phyloP scores from a whole-genome alignment of 2,113 vertebrate species.

The Dasyurus viverrinus region DNA sequence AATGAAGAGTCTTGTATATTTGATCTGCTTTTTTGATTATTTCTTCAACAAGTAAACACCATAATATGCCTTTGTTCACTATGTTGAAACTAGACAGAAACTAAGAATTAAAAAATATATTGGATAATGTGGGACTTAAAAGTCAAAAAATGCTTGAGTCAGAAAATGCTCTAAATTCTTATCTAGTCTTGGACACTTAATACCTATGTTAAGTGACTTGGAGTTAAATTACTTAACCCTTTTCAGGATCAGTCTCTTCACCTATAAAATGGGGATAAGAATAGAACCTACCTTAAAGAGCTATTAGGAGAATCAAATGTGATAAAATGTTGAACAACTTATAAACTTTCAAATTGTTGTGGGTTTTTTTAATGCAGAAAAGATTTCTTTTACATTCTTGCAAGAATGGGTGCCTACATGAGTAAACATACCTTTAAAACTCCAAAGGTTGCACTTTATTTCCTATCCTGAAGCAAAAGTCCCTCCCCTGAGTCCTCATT shows the following conservation, averaged over 20 bases:
- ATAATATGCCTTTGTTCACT: not conserved
- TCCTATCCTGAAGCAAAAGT: too few species aligned
- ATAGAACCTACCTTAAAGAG: not conserved
- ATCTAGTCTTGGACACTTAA: not conserved
- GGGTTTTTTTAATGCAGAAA: too few species aligned
- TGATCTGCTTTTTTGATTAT: conserved; percentile 37
- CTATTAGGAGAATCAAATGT: not conserved
- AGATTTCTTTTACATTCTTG: too few species aligned
- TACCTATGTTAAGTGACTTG: not conserved
- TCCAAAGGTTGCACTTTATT: too few species aligned
- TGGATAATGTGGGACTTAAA: too few species aligned
- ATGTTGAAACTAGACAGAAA: too few species aligned
- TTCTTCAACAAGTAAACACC: conserved; percentile 56
- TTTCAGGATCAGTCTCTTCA: not conserved
- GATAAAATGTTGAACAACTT: not conserved
- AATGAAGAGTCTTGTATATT: conserved; percentile 36
- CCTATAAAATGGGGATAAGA: not conserved
- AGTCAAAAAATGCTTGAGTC: not conserved
- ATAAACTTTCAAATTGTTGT: not conserved
- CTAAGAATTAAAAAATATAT: too few species aligned
- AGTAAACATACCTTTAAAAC: too few species aligned
- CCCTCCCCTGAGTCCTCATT: too few species aligned
- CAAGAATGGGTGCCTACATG: too few species aligned
- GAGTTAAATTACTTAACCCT: not conserved
- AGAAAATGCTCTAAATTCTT: not conserved